These are phyloP conservation scores for Trachemys scripta DNA, from an alignment of 2,113 vertebrate genomes.

Conservation along the genomic window DNA sequence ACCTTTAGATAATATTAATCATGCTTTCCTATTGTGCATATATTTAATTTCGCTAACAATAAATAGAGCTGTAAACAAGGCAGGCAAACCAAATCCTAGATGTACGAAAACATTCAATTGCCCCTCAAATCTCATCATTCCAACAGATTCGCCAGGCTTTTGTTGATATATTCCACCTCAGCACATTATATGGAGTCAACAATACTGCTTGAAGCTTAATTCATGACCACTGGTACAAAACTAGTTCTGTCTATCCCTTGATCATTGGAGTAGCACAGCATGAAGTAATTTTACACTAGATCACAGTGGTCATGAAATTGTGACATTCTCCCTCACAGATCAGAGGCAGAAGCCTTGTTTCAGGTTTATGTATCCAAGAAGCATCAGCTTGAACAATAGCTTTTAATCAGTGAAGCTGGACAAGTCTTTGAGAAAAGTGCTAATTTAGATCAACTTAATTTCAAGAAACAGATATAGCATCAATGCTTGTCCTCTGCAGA, in stretches of 20 bases:
- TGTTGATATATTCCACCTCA: background rate
- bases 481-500: background rate
- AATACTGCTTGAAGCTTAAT: background rate
- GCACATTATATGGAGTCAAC: background rate
- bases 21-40: background rate
- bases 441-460: background rate
- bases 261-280: background rate
- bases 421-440: background rate
- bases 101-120: background rate
- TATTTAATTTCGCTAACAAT: background rate
- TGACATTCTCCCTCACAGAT: background rate
- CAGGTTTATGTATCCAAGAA: background rate
- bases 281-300: background rate
- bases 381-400: background rate
- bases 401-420: background rate
- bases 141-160: background rate
- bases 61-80: background rate
- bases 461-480: background rate
- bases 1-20: background rate
- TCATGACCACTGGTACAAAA: background rate
- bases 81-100: background rate
- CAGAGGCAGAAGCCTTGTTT: background rate
- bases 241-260: background rate
- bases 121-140: background rate
- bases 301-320: background rate